phyloP scores from a whole-genome alignment of 2,797 vertebrate genomes.

The Ambastaia sidthimunki region DNA sequence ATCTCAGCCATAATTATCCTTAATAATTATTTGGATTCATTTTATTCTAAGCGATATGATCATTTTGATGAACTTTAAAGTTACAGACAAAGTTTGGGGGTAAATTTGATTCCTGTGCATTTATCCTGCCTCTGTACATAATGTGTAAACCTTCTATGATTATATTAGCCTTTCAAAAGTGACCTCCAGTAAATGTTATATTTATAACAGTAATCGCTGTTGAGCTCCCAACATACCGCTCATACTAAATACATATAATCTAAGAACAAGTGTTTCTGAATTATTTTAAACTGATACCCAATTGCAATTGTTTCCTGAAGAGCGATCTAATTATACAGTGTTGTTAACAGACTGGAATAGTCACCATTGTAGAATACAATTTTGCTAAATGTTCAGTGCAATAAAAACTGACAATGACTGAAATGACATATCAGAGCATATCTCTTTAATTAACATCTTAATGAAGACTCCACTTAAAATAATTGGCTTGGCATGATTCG shows the following conservation, averaged over 20 bases:
- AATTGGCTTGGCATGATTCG: slow-evolving; percentile 42
- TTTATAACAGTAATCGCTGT: background rate
- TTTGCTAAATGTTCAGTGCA: slow-evolving; percentile 12
- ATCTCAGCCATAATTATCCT: slow-evolving; percentile 14
- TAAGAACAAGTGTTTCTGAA: background rate
- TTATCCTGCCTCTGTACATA: background rate
- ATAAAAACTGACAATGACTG: slow-evolving; percentile 42
- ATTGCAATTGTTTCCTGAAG: slow-evolving; percentile 1
- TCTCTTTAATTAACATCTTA: slow-evolving; percentile 43
- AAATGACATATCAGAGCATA: slow-evolving; percentile 45
- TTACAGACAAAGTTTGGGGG: background rate
- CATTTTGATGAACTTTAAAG: background rate
- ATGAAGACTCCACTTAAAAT: slow-evolving; percentile 46
- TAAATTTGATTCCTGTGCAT: background rate
- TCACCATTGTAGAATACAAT: slow-evolving; percentile 29
- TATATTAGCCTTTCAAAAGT: background rate
- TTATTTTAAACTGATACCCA: background rate
- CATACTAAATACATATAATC: background rate
- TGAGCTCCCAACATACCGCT: background rate
- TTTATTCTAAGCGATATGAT: background rate
- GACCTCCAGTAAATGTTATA: background rate
- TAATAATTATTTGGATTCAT: slow-evolving; percentile 2
- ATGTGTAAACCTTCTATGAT: background rate
- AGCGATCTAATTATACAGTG: background rate
- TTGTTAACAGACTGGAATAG: background rate